phyloP scores from a whole-genome alignment of 2,113 vertebrate species.

The Sakesphorus luctuosus region DNA sequence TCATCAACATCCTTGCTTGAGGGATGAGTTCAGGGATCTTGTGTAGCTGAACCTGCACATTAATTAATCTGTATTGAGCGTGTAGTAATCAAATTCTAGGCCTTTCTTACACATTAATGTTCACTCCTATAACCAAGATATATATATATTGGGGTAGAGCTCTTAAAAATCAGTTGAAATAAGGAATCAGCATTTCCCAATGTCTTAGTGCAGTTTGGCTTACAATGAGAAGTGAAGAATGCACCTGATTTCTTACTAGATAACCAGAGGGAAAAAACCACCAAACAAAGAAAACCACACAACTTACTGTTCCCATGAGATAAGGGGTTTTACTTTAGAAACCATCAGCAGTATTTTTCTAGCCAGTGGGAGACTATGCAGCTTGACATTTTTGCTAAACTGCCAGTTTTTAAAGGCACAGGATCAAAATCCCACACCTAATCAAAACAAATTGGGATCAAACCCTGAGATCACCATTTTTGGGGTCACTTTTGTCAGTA shows the following conservation, averaged over 20 bases:
- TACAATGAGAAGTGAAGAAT: neutral
- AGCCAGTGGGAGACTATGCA: neutral
- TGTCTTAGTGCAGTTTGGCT: neutral
- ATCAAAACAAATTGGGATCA: neutral
- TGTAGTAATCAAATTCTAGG: neutral
- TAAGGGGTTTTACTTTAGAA: constrained; percentile 16
- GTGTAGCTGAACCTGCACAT: neutral
- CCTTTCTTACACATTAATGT: neutral
- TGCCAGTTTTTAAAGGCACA: constrained; percentile 31
- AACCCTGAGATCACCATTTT: neutral
- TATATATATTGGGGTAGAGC: neutral
- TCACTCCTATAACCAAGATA: neutral
- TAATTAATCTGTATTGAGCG: neutral
- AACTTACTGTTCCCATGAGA: neutral
- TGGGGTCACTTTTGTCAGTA: neutral
- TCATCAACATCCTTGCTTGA: neutral
- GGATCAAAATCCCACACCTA: neutral
- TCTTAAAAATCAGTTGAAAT: neutral
- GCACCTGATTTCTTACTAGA: neutral
- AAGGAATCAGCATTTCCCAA: neutral
- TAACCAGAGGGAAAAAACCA: neutral
- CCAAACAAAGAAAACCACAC: neutral
- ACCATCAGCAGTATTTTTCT: constrained; percentile 4
- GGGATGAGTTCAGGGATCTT: neutral
- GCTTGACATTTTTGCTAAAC: neutral